Conservation (phyloP, 1,140 invertebrate species). For the Chionoecetes opilio region DNA sequence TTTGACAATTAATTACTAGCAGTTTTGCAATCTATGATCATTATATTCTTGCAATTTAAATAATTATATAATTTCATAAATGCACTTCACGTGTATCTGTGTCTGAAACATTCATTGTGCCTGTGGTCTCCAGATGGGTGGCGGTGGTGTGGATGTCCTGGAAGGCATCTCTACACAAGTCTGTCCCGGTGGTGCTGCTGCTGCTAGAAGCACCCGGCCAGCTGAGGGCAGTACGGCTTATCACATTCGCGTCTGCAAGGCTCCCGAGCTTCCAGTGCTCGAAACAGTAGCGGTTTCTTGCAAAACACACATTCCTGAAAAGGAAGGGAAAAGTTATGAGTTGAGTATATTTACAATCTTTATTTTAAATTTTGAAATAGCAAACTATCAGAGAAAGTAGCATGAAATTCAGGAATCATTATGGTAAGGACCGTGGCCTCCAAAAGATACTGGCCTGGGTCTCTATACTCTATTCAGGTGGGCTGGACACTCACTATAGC, state of each 20-base stretch:
- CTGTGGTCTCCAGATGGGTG: not conserved
- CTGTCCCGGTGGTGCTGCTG: not conserved
- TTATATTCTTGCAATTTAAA: not conserved
- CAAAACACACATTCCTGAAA: conserved; percentile 87
- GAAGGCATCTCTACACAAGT: not conserved
- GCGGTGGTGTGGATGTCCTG: not conserved
- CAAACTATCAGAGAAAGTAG: no score
- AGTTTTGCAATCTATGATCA: not conserved
- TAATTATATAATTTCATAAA: not conserved
- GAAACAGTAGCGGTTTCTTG: conserved; percentile 87
- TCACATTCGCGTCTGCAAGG: conserved; percentile 64
- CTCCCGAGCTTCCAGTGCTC: conserved; percentile 86
- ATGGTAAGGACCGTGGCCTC: no score
- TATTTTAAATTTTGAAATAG: no score
- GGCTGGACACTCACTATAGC: no score
- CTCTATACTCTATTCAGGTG: no score
- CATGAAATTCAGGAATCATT: no score
- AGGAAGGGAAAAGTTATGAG: conserved; percentile 35
- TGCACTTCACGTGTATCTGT: not conserved
- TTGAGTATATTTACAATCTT: no score
- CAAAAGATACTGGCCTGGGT: no score
- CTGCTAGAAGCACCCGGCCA: conserved; percentile 71
- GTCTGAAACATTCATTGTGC: not conserved
- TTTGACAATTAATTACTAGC: not conserved
- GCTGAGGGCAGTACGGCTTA: conserved; percentile 78